Conservation (phyloP, 2,888 invertebrate genomes). For the Stegophylla sp. region DNA sequence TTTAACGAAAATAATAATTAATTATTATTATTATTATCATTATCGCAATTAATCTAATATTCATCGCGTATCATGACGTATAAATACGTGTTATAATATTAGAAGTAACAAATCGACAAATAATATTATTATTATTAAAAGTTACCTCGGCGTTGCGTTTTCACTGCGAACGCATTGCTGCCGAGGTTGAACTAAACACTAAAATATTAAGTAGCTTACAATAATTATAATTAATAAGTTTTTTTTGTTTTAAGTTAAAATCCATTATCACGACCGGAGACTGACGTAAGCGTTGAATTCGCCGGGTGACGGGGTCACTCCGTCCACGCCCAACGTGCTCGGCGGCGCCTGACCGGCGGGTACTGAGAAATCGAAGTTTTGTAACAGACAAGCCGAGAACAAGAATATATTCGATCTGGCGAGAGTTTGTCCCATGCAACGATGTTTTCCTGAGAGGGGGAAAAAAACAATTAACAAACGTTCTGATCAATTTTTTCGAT, state of each 20-base stretch:
- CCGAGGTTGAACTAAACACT: too few species aligned
- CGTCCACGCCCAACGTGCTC: slow-evolving; percentile 74
- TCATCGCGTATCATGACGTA: too few species aligned
- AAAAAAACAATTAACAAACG: slow-evolving; percentile 8
- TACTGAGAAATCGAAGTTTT: slow-evolving; percentile 74
- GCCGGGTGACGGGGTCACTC: slow-evolving; percentile 78
- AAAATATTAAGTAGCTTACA: too few species aligned
- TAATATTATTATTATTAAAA: not conserved
- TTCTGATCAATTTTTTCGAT: too few species aligned
- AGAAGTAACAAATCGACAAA: not conserved
- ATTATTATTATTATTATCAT: too few species aligned
- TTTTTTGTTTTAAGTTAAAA: not conserved
- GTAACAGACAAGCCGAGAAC: slow-evolving; percentile 76
- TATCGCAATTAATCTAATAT: too few species aligned
- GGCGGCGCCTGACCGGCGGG: slow-evolving; percentile 73
- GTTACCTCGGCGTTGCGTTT: not conserved
- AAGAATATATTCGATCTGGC: slow-evolving; percentile 81
- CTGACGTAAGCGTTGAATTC: slow-evolving; percentile 75
- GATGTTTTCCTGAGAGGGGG: slow-evolving; percentile 69
- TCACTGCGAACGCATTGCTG: not conserved
- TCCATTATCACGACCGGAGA: slow-evolving; percentile 64
- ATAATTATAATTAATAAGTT: too few species aligned
- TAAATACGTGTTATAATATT: not conserved
- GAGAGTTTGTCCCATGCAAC: slow-evolving; percentile 82
- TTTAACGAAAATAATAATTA: too few species aligned